Base-by-base conservation (phyloP, 2,888 invertebrate genomes). In the Branchipolynoe longqiensis region DNA sequence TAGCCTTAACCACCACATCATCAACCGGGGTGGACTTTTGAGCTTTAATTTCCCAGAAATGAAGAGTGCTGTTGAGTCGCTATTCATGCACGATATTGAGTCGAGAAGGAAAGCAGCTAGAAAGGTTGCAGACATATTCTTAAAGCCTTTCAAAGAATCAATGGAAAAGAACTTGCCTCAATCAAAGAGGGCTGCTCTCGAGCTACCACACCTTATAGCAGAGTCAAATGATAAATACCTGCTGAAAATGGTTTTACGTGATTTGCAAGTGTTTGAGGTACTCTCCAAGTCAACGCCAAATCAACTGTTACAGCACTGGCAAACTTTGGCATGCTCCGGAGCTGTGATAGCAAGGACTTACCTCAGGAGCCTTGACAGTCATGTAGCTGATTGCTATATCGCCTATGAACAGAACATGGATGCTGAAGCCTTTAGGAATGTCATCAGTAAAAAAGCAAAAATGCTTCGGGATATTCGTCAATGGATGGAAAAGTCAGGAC, bases 1-100 rank as follows among this genome's bases (percentile, higher is more conserved):
- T n/a, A 28, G 48, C 4, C 41, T 78, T 6, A 33, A 41, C n/a
- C n/a, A 48, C 28, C 33, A 48, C 48, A 25, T 48, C 48, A 78
- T 78, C 31, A 41, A 78, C 28, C 22, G 54, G 18, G 25, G 28
- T 4, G 78, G 78, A 3, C 28, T 41, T 3, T 48, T 78, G 18
- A 78, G 78, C 31, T 78, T 78, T 78, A 28, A 25, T 25, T 41
- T 48, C 33, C 48, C 78, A 48, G 78, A 78, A 28, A 25, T 78
- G 48, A 31, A n/a, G 25, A 14, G 28, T 0, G 48, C 48, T 3
- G 78, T 78, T 25, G 78, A 41, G 33, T 1, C 31, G 54, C 28
- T 41, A 4, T 78, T 25, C 48, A 78, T 78, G 78, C 41, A 25
- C 0, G 54, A 41, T 41, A 31, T 14, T 4, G 41, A 40, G 25